phyloP scores from a whole-genome alignment of 2,888 invertebrate genomes.

The Hirtodrosophila histrioides region DNA sequence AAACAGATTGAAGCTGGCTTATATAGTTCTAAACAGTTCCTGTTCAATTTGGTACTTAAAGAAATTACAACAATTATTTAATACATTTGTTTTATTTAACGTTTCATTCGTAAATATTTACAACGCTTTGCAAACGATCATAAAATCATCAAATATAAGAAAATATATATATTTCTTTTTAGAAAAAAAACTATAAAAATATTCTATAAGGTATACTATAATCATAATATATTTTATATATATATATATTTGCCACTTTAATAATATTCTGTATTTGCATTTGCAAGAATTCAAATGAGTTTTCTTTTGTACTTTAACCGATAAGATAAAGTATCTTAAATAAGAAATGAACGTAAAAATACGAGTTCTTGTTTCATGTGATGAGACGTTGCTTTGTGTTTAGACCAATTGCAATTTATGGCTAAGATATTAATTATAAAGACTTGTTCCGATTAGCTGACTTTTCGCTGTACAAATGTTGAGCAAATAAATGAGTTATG shows the following conservation, averaged over 20 bases:
- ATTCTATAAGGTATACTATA: constrained; percentile 14
- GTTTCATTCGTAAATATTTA: constrained; percentile 42
- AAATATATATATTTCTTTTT: constrained; percentile 12
- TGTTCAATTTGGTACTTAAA: too few relatives aligned
- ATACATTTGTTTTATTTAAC: constrained; percentile 48
- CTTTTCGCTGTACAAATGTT: neutral
- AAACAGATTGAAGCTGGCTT: neutral
- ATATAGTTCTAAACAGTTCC: neutral
- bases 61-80: neutral
- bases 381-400: constrained; percentile 40
- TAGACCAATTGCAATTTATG: constrained; percentile 6
- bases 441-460: neutral
- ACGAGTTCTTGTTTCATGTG: constrained; percentile 48
- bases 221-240: constrained; percentile 44
- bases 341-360: constrained; percentile 21
- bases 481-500: too few relatives aligned
- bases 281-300: constrained; percentile 39
- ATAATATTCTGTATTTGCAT: constrained; percentile 32
- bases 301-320: constrained; percentile 33
- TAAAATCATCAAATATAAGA: constrained; percentile 16
- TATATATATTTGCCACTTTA: constrained; percentile 56
- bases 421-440: constrained; percentile 20
- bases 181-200: constrained; percentile 25
- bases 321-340: constrained; percentile 19
- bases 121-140: constrained; percentile 56